Evolutionary conservation across 64 coral and sea anemone species (phyloP).

Genomic region (Montipora capricornis): DNA sequence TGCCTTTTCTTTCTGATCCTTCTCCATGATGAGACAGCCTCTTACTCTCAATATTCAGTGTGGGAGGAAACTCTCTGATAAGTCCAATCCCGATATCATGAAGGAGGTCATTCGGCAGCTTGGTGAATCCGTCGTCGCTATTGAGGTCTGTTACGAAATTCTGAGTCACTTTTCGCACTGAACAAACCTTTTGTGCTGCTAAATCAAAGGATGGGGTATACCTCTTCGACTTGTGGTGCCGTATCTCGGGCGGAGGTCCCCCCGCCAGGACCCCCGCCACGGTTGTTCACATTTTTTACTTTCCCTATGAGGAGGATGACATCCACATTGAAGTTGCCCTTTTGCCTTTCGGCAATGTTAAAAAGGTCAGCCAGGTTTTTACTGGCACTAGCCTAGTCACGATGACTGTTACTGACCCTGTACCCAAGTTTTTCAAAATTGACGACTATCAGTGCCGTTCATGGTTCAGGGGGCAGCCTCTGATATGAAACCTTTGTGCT

Average conservation of each 20-base stretch:
- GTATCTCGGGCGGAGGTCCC: not conserved
- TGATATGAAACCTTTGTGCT: not conserved
- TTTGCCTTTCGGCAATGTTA: not conserved
- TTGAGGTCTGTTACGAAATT: no score
- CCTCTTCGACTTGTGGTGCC: no score
- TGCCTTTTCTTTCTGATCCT: no score
- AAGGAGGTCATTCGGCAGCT: no score
- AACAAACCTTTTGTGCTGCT: no score
- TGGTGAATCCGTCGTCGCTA: no score
- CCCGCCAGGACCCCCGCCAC: not conserved
- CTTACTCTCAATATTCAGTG: no score
- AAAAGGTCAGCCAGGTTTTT: not conserved
- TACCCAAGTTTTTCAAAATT: not conserved
- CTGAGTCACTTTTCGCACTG: no score
- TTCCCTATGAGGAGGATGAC: not conserved
- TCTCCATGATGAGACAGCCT: no score
- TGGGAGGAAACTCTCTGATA: no score
- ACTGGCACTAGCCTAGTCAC: not conserved
- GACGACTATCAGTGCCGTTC: not conserved
- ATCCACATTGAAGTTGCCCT: not conserved
- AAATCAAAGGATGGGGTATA: no score
- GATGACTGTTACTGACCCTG: not conserved
- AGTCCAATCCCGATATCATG: no score
- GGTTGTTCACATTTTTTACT: not conserved
- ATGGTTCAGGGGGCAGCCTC: not conserved